Conservation (phyloP, 2,113 vertebrate species). For the Petaurus breviceps region DNA sequence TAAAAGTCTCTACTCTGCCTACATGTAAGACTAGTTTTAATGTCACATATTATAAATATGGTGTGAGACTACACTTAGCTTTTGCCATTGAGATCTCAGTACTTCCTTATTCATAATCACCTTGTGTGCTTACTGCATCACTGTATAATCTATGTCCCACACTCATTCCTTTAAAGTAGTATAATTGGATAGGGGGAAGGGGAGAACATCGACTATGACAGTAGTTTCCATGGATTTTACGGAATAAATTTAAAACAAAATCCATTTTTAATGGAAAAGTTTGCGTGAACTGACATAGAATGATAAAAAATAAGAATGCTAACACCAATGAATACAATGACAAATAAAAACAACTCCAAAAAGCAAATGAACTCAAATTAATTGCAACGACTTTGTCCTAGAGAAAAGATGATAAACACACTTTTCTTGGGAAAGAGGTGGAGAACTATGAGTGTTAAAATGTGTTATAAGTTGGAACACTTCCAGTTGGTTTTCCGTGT, state of each 20-base stretch:
- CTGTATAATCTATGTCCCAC: not conserved
- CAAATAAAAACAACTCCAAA: not conserved
- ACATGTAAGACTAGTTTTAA: not conserved
- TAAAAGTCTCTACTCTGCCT: not conserved
- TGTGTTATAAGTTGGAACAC: not conserved
- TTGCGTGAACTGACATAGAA: not conserved
- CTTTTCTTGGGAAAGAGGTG: not conserved
- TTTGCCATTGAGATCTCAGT: not conserved
- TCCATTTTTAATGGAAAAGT: not conserved
- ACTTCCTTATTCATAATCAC: not conserved
- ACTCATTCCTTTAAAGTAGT: not conserved
- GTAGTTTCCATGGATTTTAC: not conserved
- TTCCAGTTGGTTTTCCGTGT: not conserved
- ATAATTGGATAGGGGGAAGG: not conserved
- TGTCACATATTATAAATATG: not conserved
- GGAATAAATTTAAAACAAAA: not conserved
- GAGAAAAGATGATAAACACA: not conserved
- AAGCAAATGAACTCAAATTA: not conserved
- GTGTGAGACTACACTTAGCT: not conserved
- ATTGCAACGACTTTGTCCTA: not conserved
- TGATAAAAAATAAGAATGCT: not conserved
- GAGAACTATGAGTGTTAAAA: not conserved
- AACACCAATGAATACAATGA: not conserved
- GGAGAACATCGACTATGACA: not conserved
- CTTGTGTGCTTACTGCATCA: not conserved